Evolutionary conservation across 2,113 vertebrate genomes (phyloP).

Genomic region (Ctenodactylus gundi): DNA sequence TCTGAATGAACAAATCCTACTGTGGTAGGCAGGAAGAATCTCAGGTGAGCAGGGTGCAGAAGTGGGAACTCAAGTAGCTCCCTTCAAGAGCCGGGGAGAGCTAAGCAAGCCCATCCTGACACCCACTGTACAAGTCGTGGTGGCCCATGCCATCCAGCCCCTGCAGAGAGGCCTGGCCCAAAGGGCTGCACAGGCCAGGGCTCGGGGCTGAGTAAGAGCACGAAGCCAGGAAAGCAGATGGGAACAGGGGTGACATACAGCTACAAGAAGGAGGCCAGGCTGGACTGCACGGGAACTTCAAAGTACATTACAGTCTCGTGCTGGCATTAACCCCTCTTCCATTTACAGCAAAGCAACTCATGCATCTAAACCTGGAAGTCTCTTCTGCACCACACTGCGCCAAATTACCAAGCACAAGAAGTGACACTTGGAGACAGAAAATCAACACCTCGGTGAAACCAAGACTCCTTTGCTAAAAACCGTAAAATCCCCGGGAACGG

Average conservation of each 20-base stretch:
- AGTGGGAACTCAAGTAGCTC: neutral
- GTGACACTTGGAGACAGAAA: slow-evolving; percentile 43
- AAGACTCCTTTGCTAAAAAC: slow-evolving; percentile 31
- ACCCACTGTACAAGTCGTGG: no score
- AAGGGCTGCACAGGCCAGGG: neutral
- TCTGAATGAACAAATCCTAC: neutral
- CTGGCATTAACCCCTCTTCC: neutral
- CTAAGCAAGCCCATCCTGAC: neutral
- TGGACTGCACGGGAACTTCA: neutral
- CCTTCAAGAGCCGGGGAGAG: neutral
- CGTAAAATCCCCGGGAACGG: no score
- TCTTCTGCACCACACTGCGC: neutral
- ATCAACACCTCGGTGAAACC: slow-evolving; percentile 20
- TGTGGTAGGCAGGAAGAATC: neutral
- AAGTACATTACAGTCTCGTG: neutral
- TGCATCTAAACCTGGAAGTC: neutral
- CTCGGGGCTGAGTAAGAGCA: neutral
- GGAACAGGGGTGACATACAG: neutral
- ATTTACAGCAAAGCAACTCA: slow-evolving; percentile 15
- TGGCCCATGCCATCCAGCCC: neutral
- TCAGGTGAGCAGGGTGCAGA: neutral
- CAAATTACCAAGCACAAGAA: slow-evolving; percentile 52
- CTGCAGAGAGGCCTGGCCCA: neutral
- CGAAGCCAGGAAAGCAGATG: neutral
- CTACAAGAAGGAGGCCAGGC: neutral